phyloP scores from a whole-genome alignment of 2,113 vertebrate species.

The Quiscalus mexicanus region DNA sequence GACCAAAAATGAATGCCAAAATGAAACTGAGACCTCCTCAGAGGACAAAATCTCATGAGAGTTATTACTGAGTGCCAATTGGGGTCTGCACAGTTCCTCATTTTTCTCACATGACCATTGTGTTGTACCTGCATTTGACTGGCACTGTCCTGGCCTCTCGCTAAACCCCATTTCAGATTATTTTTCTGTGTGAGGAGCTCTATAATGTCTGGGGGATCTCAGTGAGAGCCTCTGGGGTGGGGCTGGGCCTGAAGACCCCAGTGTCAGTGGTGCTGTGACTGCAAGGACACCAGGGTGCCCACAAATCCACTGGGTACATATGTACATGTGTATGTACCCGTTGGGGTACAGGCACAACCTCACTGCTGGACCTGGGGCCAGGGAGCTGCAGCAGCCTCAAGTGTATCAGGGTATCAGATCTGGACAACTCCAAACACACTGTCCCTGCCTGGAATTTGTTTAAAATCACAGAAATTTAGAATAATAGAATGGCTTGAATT shows the following conservation, averaged over 20 bases:
- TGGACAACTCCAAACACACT: not conserved
- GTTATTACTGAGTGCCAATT: not conserved
- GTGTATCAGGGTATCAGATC: not conserved
- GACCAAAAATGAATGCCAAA: not conserved
- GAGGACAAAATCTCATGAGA: not conserved
- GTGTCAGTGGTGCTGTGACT: not conserved
- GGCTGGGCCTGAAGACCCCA: fast-evolving
- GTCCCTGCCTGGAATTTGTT: not conserved
- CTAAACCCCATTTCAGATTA: not conserved
- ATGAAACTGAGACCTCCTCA: not conserved
- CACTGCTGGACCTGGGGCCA: not conserved
- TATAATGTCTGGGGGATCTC: not conserved
- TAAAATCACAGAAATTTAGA: not conserved
- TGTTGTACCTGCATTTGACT: not conserved
- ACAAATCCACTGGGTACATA: fast-evolving
- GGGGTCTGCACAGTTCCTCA: not conserved
- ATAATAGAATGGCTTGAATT: not conserved
- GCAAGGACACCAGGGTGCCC: fast-evolving
- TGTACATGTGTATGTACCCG: fast-evolving
- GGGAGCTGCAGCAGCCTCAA: not conserved
- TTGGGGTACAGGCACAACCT: not conserved
- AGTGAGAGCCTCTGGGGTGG: not conserved
- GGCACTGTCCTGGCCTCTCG: not conserved
- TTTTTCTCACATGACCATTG: fast-evolving
- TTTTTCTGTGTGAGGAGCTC: not conserved